These are phyloP conservation scores for Poeciliopsis retropinna DNA, from an alignment of 2,113 vertebrate species.

Conservation along the genomic window DNA sequence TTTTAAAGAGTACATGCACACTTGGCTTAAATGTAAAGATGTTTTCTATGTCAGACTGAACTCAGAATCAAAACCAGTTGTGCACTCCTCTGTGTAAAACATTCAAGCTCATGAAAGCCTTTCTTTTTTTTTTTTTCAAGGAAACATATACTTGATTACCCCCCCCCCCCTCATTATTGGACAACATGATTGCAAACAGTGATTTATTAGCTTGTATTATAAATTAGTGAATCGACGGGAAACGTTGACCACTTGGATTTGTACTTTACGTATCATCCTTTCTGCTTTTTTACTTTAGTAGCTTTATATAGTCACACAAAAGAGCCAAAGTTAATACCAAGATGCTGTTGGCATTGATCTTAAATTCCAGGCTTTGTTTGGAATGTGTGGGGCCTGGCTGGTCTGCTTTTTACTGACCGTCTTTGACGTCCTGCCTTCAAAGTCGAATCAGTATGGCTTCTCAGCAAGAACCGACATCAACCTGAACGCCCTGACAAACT, in stretches of 20 bases:
- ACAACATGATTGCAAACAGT: background rate
- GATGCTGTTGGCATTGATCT: constrained; percentile 5
- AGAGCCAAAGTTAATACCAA: background rate
- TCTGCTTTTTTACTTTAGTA: background rate
- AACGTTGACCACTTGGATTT: background rate
- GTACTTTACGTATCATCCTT: background rate
- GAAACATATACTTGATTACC: background rate
- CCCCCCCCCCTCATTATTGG: background rate
- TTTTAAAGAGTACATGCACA: background rate
- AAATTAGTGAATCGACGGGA: background rate
- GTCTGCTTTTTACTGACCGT: constrained; percentile 80
- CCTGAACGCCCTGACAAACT: constrained; percentile 73
- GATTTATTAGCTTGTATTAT: background rate
- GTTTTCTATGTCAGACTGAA: background rate
- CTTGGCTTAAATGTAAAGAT: background rate
- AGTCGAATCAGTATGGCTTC: constrained; percentile 75
- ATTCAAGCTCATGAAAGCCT: background rate
- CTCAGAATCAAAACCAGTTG: background rate
- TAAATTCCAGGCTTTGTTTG: constrained; percentile 76
- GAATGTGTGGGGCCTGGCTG: constrained; percentile 84
- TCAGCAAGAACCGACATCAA: constrained; percentile 80
- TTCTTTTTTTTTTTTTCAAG: background rate
- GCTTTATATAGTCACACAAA: background rate
- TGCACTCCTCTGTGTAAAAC: background rate
- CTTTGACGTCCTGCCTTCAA: constrained; percentile 75